phyloP scores from a whole-genome alignment of 2,113 vertebrate species.

The Cacatua alba region DNA sequence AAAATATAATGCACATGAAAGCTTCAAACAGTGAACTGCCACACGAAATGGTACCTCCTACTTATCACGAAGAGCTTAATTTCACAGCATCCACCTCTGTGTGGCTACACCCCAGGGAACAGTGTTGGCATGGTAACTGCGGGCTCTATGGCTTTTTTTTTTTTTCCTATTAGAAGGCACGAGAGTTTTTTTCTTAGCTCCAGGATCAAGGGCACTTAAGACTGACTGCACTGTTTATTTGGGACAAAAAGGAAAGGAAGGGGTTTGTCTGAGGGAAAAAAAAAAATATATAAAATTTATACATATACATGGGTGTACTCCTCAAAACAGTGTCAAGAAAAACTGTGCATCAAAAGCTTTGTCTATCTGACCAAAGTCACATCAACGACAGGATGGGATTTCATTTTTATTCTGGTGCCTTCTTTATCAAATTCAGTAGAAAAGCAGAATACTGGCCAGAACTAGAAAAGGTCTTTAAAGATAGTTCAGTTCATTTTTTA shows the following conservation, averaged over 20 bases:
- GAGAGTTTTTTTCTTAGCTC: conserved; percentile 31
- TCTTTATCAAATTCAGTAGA: neutral
- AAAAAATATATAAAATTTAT: neutral
- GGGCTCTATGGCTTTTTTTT: conserved; percentile 23
- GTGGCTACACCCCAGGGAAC: conserved; percentile 37
- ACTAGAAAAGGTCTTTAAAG: neutral
- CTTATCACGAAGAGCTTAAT: conserved; percentile 20
- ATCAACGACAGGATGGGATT: neutral
- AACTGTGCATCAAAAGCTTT: neutral
- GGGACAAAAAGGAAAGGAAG: neutral
- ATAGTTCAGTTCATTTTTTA: neutral
- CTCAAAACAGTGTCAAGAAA: neutral
- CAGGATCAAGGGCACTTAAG: neutral
- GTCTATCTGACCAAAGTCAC: neutral
- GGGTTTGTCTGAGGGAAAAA: neutral
- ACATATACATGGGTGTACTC: neutral
- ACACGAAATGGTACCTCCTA: neutral
- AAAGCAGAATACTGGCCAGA: neutral
- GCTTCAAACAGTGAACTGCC: neutral
- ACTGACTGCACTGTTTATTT: neutral
- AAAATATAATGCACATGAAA: neutral
- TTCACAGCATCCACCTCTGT: conserved; percentile 64
- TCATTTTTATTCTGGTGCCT: neutral
- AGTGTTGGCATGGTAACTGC: conserved; percentile 77
- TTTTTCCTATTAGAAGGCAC: conserved; percentile 7